Evolutionary conservation across 2,797 vertebrate genomes (phyloP).

Genomic region (Helostoma temminkii): DNA sequence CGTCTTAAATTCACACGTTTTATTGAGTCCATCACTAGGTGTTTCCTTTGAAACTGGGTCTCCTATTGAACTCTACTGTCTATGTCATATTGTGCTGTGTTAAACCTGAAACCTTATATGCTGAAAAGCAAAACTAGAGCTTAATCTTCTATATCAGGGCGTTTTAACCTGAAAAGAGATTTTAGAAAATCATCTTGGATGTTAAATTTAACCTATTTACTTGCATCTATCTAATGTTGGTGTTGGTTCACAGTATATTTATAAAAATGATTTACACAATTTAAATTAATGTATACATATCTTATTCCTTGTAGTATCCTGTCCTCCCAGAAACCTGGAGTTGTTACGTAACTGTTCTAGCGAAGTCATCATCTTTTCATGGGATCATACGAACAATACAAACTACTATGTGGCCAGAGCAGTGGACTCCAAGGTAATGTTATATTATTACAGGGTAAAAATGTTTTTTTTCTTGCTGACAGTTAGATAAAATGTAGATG

Average conservation of each 20-base stretch:
- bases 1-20: conserved; percentile 56
- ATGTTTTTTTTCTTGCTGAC: background rate
- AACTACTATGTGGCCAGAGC: conserved; percentile 72
- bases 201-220: conserved; percentile 41
- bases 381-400: conserved; percentile 72
- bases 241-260: background rate
- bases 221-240: background rate
- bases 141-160: conserved; percentile 72
- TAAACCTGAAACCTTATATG: conserved; percentile 70
- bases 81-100: conserved; percentile 67
- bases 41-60: conserved; percentile 68
- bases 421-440: conserved; percentile 76
- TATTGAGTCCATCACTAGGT: conserved; percentile 35
- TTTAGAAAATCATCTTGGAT: conserved; percentile 63
- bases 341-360: conserved; percentile 81
- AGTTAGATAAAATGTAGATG: background rate
- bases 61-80: conserved; percentile 66
- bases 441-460: background rate
- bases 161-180: conserved; percentile 69
- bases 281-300: conserved; percentile 10
- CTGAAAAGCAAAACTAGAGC: conserved; percentile 62
- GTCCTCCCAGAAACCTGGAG: conserved; percentile 74
- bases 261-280: background rate
- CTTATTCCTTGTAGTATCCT: conserved; percentile 73
- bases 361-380: conserved; percentile 81